A percentile compares a stretch with the other conserved stretches of the same genome.
phyloP scores from a whole-genome alignment of 2,113 vertebrate genomes.

The Gobiocypris rarus region DNA sequence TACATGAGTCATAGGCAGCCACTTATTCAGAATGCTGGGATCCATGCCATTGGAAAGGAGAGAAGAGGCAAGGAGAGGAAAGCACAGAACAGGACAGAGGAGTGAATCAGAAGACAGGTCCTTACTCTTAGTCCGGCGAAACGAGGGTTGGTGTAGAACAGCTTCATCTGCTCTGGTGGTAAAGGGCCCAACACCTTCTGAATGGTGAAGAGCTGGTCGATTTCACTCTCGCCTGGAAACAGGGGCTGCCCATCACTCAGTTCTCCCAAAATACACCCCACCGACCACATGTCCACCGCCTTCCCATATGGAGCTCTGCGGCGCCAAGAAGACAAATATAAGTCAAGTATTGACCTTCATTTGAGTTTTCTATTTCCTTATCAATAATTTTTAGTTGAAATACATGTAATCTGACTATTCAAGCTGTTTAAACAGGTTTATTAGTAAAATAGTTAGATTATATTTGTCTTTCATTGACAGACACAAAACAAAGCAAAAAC shows the following conservation, averaged over 20 bases:
- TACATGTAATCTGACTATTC: background rate
- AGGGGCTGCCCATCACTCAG: constrained; percentile 97
- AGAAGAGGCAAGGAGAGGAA: constrained; percentile 12
- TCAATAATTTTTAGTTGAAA: background rate
- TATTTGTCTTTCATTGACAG: background rate
- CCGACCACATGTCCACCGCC: constrained; percentile 99
- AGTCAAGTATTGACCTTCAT: constrained; percentile 1
- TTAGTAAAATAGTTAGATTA: background rate
- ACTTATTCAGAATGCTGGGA: constrained; percentile 74
- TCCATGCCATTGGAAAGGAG: constrained; percentile 56
- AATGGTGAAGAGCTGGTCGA: constrained; percentile 99
- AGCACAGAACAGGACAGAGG: constrained; percentile 15
- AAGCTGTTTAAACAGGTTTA: background rate
- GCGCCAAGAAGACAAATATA: constrained; percentile 41
- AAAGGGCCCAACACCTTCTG: constrained; percentile 97
- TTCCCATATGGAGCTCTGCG: constrained; percentile 96
- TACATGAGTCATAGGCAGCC: constrained; percentile 60
- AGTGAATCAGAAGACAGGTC: background rate
- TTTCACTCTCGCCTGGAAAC: constrained; percentile 98
- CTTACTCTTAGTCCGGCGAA: constrained; percentile 54
- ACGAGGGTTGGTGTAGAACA: constrained; percentile 44
- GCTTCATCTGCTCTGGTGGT: constrained; percentile 97
- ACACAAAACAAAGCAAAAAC: no score
- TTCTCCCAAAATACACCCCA: constrained; percentile 97
- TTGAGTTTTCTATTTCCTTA: background rate